Conservation (phyloP, 2,888 invertebrate genomes). For the Stenodera caucasica region DNA sequence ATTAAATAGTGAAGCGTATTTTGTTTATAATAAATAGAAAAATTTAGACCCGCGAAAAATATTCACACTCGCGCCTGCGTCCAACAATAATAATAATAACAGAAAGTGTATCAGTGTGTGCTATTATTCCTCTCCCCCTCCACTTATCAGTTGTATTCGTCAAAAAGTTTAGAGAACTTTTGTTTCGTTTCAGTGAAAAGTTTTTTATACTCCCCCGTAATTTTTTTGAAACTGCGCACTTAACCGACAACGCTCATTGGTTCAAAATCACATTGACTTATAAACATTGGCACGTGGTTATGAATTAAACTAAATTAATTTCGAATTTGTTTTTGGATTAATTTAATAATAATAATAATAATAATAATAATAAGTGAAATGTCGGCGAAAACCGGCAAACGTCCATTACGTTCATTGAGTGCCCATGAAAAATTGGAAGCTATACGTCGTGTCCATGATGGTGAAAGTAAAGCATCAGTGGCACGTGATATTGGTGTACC, state of each 20-base stretch:
- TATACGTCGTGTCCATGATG: constrained; percentile 79
- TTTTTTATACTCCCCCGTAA: constrained; percentile 32
- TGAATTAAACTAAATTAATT: background rate
- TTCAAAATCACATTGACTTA: constrained; percentile 34
- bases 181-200: constrained; percentile 42
- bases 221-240: constrained; percentile 51
- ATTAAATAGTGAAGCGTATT: background rate
- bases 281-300: constrained; percentile 43
- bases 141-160: constrained; percentile 41
- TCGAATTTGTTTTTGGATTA: too few relatives aligned
- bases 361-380: constrained; percentile 55
- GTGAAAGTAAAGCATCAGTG: constrained; percentile 83
- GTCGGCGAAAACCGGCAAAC: constrained; percentile 71
- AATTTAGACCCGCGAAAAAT: constrained; percentile 29
- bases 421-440: constrained; percentile 80
- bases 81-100: constrained; percentile 20
- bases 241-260: constrained; percentile 43
- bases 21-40: background rate
- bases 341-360: too few relatives aligned
- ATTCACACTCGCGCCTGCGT: constrained; percentile 33
- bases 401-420: constrained; percentile 76
- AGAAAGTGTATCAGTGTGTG: background rate
- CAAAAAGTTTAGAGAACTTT: constrained; percentile 47
- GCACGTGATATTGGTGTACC: constrained; percentile 84
- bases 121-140: background rate